Evolutionary conservation across 2,113 vertebrate species (phyloP).

Genomic region (Bubo bubo): DNA sequence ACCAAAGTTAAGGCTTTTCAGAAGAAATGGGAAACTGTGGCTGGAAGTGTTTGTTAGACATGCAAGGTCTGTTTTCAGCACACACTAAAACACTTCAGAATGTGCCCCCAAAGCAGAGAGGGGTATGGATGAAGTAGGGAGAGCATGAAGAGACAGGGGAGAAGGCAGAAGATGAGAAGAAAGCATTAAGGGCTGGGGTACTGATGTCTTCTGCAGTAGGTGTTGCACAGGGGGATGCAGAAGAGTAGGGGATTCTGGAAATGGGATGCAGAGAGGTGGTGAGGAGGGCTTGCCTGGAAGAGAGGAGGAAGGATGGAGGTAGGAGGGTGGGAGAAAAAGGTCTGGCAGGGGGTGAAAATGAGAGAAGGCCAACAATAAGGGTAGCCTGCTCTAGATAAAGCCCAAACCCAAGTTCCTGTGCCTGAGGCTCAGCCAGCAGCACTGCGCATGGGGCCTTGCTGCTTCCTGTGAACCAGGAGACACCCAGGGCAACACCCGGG

Average conservation of each 20-base stretch:
- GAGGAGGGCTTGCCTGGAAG: background rate
- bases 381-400: background rate
- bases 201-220: background rate
- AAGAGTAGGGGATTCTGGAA: background rate
- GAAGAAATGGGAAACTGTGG: background rate
- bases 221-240: background rate
- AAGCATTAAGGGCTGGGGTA: background rate
- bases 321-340: background rate
- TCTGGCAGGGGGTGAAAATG: background rate
- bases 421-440: background rate
- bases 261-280: background rate
- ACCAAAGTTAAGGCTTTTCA: background rate
- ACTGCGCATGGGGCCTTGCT: rapidly evolving
- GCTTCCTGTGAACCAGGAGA: rapidly evolving
- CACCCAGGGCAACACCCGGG: rapidly evolving
- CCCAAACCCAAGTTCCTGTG: background rate
- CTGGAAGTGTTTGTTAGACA: background rate
- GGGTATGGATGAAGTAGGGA: background rate
- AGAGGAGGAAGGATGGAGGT: background rate
- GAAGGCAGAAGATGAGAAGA: background rate
- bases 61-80: background rate
- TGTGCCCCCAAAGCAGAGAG: background rate
- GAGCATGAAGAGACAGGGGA: background rate
- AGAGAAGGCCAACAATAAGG: background rate
- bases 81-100: background rate